Evolutionary conservation across 2,888 invertebrate genomes (phyloP), one percentile per base, ranked within the genome.

Genomic region (Chymomyza procnemis): DNA sequence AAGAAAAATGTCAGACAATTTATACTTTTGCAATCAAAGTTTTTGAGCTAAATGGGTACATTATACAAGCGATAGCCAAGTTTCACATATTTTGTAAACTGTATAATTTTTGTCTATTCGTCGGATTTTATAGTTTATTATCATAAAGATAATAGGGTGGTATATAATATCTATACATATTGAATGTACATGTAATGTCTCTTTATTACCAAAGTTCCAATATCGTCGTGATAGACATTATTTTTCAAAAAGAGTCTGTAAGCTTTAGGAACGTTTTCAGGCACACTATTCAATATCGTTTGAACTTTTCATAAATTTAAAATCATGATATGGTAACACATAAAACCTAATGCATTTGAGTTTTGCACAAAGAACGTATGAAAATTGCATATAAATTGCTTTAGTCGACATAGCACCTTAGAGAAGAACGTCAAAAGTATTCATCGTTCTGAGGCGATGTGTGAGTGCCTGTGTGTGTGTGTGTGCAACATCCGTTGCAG

Each of bases 311-410:
- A 41, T 41, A 3, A 41, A 41, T 12, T 12, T 12, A 1, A 12
- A 12, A 41, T 41, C 34, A 5, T 41, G 12, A 41, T 41, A 41
- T 12, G 34, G 34, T 41, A 3, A 9, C 12, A 41, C 34, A 12
- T 41, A 12, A 0, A 41, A 41, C 9, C 34, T 12, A 12, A 3
- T 41, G 34, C 34, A 41, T 12, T 41, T 9, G 4, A n/a, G 9
- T 50, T n/a, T 50, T 72, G 72, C 58, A 46, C 19, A 14, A 34
- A 59, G 3, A 47, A 22, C 61, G 60, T 62, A 19, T 16, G 58
- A 48, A 66, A 73, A 73, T 73, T 68, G 66, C 79, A 77, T 68
- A 63, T 64, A 75, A 79, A 77, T 79, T 77, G 73, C 69, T 69
- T 69, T 66, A 41, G 60, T 55, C 26, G 55, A 68, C 34, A 41